phyloP scores from a whole-genome alignment of 2,797 vertebrate genomes.

The Enteromius radiatus region DNA sequence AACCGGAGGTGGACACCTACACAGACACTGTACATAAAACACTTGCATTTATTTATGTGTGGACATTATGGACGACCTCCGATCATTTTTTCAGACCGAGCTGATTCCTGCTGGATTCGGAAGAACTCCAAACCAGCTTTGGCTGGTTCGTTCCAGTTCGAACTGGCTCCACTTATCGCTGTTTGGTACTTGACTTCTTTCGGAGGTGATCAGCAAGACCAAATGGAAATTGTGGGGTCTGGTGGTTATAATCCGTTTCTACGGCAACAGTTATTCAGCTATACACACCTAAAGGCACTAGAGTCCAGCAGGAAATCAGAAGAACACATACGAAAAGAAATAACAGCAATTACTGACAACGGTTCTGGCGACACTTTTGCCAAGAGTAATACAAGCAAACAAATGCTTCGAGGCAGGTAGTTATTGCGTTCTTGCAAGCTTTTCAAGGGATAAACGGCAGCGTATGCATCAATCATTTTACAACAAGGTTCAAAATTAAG shows the following conservation, averaged over 20 bases:
- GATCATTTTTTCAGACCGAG: slow-evolving; percentile 13
- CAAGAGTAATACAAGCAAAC: slow-evolving; percentile 70
- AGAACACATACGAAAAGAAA: slow-evolving; percentile 50
- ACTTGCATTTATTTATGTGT: slow-evolving; percentile 34
- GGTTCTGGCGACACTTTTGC: slow-evolving; percentile 57
- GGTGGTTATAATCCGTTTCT: slow-evolving; percentile 21
- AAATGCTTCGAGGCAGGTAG: slow-evolving; percentile 71
- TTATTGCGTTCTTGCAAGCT: slow-evolving; percentile 34
- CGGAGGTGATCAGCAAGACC: slow-evolving; percentile 31
- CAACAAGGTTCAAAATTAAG: slow-evolving; percentile 19
- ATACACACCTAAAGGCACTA: slow-evolving; percentile 33
- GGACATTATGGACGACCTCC: slow-evolving; percentile 26
- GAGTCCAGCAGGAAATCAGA: slow-evolving; percentile 42
- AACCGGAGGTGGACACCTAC: slow-evolving; percentile 24
- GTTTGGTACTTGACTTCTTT: slow-evolving; percentile 32
- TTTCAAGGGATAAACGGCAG: slow-evolving; percentile 14
- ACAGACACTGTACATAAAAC: slow-evolving; percentile 51
- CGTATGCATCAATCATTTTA: slow-evolving; percentile 15
- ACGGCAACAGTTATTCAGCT: slow-evolving; percentile 34
- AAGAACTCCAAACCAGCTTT: slow-evolving; percentile 28
- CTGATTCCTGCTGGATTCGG: slow-evolving; percentile 26
- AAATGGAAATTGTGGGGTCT: slow-evolving; percentile 33
- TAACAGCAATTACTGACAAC: slow-evolving; percentile 54
- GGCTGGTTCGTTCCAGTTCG: slow-evolving; percentile 30
- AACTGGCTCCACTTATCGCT: background rate